phyloP scores from a whole-genome alignment of 35 echinoderm and acorn worm species.

The Anneissia japonica region DNA sequence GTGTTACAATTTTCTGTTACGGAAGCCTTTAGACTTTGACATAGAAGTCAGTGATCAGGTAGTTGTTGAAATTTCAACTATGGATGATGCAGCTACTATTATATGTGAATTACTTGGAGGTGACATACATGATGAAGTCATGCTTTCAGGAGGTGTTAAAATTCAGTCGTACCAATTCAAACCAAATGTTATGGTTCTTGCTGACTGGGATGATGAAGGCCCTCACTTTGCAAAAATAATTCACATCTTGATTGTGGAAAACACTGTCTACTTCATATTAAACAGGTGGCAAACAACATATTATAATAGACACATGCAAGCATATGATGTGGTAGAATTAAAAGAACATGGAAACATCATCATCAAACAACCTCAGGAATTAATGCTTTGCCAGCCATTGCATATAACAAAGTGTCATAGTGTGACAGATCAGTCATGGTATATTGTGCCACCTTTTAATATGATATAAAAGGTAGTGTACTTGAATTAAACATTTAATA shows the following conservation, averaged over 20 bases:
- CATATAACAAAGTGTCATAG: neutral
- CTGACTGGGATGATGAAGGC: constrained; percentile 37
- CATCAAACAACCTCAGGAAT: neutral
- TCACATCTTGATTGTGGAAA: constrained; percentile 10
- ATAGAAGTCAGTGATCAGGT: constrained; percentile 21
- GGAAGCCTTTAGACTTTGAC: constrained; percentile 12
- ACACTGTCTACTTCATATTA: constrained; percentile 14
- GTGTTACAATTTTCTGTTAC: constrained; percentile 36
- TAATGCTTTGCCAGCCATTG: neutral
- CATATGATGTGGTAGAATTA: constrained; percentile 20
- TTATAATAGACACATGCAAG: constrained; percentile 35
- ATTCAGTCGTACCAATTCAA: constrained; percentile 30
- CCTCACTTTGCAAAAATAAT: constrained; percentile 34
- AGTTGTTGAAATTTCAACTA: constrained; percentile 35
- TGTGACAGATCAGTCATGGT: neutral
- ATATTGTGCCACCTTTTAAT: neutral
- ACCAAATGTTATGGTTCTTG: constrained; percentile 34
- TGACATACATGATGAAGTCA: constrained; percentile 5
- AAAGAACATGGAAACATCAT: neutral
- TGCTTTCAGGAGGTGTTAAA: neutral
- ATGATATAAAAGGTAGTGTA: neutral
- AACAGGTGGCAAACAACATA: constrained; percentile 30
- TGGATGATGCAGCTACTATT: constrained; percentile 11
- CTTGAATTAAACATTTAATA: neutral
- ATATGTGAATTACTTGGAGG: constrained; percentile 9